Percentiles rank a stretch among this genome's conserved stretches.
phyloP scores from a whole-genome alignment of 2,888 invertebrate genomes.

The Myopa testacea region DNA sequence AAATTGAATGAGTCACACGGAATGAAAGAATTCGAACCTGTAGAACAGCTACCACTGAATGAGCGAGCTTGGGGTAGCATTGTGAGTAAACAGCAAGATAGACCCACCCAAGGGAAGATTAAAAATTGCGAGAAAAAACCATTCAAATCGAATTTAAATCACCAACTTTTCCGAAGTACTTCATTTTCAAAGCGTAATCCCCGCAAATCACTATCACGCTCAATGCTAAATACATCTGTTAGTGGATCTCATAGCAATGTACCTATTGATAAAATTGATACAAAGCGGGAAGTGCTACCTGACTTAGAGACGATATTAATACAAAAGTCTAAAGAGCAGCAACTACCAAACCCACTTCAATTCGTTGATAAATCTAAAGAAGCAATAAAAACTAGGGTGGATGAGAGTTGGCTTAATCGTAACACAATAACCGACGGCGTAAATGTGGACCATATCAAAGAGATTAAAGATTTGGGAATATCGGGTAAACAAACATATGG shows the following conservation, averaged over 20 bases:
- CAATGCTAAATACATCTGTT: slow-evolving; percentile 44
- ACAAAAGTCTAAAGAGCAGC: slow-evolving; percentile 61
- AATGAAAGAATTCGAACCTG: slow-evolving; percentile 61
- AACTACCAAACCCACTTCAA: slow-evolving; percentile 47
- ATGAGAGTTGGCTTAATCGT: slow-evolving; percentile 73
- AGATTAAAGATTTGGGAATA: slow-evolving; percentile 33
- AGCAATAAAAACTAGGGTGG: slow-evolving; percentile 55
- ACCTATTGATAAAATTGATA: background rate
- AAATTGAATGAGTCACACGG: slow-evolving; percentile 56
- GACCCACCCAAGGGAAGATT: slow-evolving; percentile 52
- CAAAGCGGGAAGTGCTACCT: slow-evolving; percentile 54
- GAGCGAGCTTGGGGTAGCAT: slow-evolving; percentile 70
- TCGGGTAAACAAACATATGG: slow-evolving; percentile 58
- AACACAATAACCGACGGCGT: slow-evolving; percentile 51
- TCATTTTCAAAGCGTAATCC: slow-evolving; percentile 82
- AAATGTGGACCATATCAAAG: slow-evolving; percentile 18
- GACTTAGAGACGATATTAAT: slow-evolving; percentile 67
- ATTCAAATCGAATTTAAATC: slow-evolving; percentile 66
- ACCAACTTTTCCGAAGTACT: slow-evolving; percentile 76
- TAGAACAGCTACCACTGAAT: slow-evolving; percentile 55
- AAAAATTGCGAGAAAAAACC: slow-evolving; percentile 21
- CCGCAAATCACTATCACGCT: slow-evolving; percentile 73
- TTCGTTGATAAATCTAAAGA: slow-evolving; percentile 47
- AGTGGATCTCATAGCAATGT: slow-evolving; percentile 28
- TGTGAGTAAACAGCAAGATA: slow-evolving; percentile 52